Conservation (phyloP, 2,888 invertebrate genomes). For the Ramazzottius varieornatus region DNA sequence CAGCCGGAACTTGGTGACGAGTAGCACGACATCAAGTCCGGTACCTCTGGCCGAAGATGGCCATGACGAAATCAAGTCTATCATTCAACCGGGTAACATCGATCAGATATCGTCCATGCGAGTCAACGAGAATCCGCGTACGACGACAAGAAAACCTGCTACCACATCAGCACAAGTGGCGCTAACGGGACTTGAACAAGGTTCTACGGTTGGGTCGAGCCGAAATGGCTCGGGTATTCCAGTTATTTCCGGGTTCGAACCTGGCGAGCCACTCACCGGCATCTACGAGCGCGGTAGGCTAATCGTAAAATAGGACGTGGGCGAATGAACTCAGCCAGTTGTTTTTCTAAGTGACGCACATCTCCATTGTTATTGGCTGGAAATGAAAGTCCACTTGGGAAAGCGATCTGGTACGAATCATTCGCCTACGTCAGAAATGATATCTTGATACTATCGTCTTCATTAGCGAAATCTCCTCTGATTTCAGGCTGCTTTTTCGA, state of each 20-base stretch:
- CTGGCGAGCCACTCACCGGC: neutral
- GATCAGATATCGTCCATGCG: neutral
- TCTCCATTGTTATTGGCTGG: too few relatives aligned
- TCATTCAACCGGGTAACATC: neutral
- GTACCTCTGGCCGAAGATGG: too few relatives aligned
- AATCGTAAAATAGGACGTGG: neutral
- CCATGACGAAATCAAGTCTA: neutral
- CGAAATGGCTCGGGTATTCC: neutral
- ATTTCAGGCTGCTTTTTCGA: neutral
- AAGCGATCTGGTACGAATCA: neutral
- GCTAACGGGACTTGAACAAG: too few relatives aligned
- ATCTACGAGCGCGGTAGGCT: neutral
- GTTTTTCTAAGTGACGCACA: neutral
- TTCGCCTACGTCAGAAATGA: neutral
- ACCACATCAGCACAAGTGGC: neutral
- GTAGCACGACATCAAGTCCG: neutral
- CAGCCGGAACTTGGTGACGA: too few relatives aligned
- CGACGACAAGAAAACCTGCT: neutral
- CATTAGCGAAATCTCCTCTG: too few relatives aligned
- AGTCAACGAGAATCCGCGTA: neutral
- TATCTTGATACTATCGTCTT: neutral
- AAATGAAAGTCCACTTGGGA: too few relatives aligned
- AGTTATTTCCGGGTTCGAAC: neutral
- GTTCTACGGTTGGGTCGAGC: neutral
- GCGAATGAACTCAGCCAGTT: neutral